Conservation (phyloP, 2,888 invertebrate species). For the Rhagonycha fulva region DNA sequence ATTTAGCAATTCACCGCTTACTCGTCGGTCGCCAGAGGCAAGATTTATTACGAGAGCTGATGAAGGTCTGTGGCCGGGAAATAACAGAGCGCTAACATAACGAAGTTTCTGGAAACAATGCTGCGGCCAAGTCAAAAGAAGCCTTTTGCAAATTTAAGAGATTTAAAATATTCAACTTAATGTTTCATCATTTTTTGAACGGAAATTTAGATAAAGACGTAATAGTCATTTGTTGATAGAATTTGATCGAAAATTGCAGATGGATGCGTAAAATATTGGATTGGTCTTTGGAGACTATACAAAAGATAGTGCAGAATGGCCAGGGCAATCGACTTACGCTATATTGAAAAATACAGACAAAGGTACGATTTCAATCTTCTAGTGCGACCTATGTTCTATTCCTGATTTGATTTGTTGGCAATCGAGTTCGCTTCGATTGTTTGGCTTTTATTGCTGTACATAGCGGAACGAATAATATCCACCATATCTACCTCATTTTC, state of each 20-base stretch:
- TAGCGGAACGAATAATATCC: slow-evolving; percentile 20
- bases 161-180: slow-evolving; percentile 22
- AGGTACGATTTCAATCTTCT: slow-evolving; percentile 47
- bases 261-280: slow-evolving; percentile 45
- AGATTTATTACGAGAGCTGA: slow-evolving; percentile 34
- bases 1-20: slow-evolving; percentile 38
- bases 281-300: slow-evolving; percentile 40
- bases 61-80: slow-evolving; percentile 29
- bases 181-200: not conserved
- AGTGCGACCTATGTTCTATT: slow-evolving; percentile 42
- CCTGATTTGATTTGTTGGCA: slow-evolving; percentile 48
- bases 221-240: slow-evolving; percentile 31
- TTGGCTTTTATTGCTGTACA: slow-evolving; percentile 41
- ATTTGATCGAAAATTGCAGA: slow-evolving; percentile 38
- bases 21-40: slow-evolving; percentile 34
- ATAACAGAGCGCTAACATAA: slow-evolving; percentile 29
- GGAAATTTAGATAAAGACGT: not conserved
- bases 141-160: slow-evolving; percentile 30
- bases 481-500: slow-evolving; percentile 23
- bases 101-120: slow-evolving; percentile 28
- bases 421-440: slow-evolving; percentile 45
- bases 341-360: slow-evolving; percentile 48
- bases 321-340: slow-evolving; percentile 43
- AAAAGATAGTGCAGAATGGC: slow-evolving; percentile 43
- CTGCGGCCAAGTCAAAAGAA: slow-evolving; percentile 23